These are phyloP conservation scores for Slavum lentiscoides DNA, from an alignment of 2,888 invertebrate genomes.

Conservation along the genomic window DNA sequence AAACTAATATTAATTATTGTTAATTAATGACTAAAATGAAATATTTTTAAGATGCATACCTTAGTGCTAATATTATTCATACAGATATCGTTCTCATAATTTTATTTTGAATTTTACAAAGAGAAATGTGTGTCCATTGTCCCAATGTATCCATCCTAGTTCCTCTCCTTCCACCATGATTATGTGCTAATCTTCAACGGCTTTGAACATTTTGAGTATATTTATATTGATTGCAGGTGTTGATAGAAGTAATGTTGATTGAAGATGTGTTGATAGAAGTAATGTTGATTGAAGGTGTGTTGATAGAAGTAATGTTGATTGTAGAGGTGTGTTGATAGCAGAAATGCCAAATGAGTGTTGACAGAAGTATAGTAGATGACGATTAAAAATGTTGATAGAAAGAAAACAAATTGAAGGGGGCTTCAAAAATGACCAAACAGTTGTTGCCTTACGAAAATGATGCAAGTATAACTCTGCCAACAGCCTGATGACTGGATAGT, in stretches of 20 bases:
- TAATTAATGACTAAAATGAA: not conserved
- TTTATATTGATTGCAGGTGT: constrained; percentile 26
- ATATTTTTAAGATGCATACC: constrained; percentile 23
- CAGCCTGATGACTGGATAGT: constrained; percentile 45
- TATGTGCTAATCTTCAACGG: not conserved
- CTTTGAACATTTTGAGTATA: not conserved
- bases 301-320: constrained; percentile 33
- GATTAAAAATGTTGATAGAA: constrained; percentile 47
- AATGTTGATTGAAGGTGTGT: constrained; percentile 21
- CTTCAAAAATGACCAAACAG: constrained; percentile 43
- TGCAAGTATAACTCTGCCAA: constrained; percentile 45
- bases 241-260: constrained; percentile 30
- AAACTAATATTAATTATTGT: not conserved
- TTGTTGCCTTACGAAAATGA: constrained; percentile 35
- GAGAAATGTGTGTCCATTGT: not conserved
- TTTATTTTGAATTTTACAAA: not conserved
- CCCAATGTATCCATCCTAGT: no score
- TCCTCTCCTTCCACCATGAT: not conserved
- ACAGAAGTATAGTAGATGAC: constrained; percentile 30
- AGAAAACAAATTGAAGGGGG: constrained; percentile 32
- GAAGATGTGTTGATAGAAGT: constrained; percentile 24
- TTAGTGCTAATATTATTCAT: not conserved
- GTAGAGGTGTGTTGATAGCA: constrained; percentile 21
- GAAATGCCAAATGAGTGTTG: constrained; percentile 32
- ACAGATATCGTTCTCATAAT: not conserved